These are phyloP conservation scores for Masnerella sp. DNA, from an alignment of 2,888 invertebrate species.

Conservation along the genomic window DNA sequence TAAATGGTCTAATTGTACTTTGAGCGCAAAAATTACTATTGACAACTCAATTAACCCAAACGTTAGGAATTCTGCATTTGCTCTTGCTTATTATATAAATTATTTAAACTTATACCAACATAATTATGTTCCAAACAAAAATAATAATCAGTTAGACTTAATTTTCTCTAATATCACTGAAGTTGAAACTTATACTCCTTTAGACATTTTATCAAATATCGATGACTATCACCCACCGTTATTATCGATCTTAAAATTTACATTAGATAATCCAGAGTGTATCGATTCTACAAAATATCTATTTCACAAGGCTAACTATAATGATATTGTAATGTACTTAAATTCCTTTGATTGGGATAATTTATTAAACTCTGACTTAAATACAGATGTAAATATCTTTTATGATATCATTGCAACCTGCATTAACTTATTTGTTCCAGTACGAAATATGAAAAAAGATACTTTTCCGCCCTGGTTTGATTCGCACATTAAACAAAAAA, in stretches of 20 bases:
- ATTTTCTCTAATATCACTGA: background rate
- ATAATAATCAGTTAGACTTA: background rate
- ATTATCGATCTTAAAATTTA: background rate
- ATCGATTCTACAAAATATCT: too few species aligned
- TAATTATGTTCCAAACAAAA: background rate
- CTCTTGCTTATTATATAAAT: background rate
- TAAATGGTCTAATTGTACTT: background rate
- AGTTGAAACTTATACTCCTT: background rate
- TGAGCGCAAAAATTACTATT: background rate
- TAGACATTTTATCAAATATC: background rate
- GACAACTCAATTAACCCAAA: background rate
- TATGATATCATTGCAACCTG: background rate
- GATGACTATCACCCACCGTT: constrained; percentile 1
- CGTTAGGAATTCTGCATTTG: background rate
- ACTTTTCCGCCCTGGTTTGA: constrained; percentile 2
- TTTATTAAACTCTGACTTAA: background rate
- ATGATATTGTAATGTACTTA: background rate
- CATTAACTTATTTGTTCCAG: background rate
- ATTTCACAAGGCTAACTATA: background rate
- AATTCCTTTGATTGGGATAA: constrained; percentile 2
- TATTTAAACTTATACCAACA: background rate
- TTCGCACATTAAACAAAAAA: background rate
- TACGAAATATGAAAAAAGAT: background rate
- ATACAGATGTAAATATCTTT: background rate
- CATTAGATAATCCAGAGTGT: too few species aligned